These are phyloP conservation scores for Henicopernis longicauda DNA, from an alignment of 2,113 vertebrate species.

Conservation along the genomic window DNA sequence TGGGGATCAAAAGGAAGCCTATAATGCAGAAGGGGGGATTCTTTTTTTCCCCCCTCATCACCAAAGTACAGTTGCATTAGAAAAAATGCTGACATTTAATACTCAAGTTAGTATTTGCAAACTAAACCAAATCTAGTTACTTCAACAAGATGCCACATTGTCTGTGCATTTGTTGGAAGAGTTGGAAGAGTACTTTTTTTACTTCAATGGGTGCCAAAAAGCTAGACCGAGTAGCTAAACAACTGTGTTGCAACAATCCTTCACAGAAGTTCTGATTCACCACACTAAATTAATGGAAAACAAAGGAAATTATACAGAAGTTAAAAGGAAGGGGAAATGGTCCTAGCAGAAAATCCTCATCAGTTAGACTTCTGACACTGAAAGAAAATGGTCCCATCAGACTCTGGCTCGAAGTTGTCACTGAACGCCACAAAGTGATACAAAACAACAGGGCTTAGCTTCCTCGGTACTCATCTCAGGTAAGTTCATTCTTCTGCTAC, in stretches of 20 bases:
- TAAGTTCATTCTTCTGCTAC: background rate
- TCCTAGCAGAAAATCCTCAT: background rate
- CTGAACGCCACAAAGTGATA: background rate
- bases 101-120: constrained; percentile 18
- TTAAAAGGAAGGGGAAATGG: background rate
- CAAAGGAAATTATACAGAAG: background rate
- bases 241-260: background rate
- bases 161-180: background rate
- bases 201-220: background rate
- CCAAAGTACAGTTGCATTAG: background rate
- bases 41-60: background rate
- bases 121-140: constrained; percentile 16
- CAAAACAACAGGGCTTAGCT: background rate
- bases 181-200: background rate
- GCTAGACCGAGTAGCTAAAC: background rate
- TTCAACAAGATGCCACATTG: constrained; percentile 27
- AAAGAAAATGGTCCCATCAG: background rate
- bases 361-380: background rate
- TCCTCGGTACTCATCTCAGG: background rate
- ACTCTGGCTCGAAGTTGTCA: background rate
- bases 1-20: background rate
- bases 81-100: background rate
- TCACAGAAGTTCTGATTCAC: background rate
- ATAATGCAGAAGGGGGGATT: background rate
- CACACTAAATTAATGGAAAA: background rate